Percentiles rank a stretch among this genome's conserved stretches.
Conservation (phyloP, 2,113 vertebrate species). For the Mesoclemmys tuberculata region DNA sequence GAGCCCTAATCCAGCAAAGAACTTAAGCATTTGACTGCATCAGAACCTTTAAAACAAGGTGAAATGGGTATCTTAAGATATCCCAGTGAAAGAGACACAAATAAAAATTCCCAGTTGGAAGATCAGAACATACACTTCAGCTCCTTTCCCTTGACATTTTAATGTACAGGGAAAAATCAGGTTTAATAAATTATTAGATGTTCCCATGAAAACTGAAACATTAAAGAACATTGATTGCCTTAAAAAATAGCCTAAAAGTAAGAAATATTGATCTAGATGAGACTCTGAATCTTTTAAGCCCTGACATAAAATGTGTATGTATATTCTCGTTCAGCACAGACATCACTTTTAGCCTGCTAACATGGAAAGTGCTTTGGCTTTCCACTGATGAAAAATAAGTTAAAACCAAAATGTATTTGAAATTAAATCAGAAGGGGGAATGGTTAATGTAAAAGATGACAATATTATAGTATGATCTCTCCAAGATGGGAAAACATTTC, state of each 20-base stretch:
- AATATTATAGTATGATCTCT: not conserved
- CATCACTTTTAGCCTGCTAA: not conserved
- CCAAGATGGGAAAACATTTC: not conserved
- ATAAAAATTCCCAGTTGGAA: not conserved
- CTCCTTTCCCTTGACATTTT: not conserved
- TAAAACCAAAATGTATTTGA: slow-evolving; percentile 31
- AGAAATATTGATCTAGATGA: not conserved
- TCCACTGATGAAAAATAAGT: not conserved
- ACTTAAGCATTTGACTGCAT: not conserved
- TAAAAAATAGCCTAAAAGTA: not conserved
- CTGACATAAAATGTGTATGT: not conserved
- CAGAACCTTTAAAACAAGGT: not conserved
- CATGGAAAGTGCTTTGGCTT: not conserved
- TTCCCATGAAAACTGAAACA: not conserved
- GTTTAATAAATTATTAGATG: not conserved
- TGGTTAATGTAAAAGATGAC: slow-evolving; percentile 27
- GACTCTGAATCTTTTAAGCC: not conserved
- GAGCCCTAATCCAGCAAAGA: not conserved
- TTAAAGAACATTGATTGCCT: not conserved
- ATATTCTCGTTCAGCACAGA: not conserved
- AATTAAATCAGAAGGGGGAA: slow-evolving; percentile 50
- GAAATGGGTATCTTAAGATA: not conserved
- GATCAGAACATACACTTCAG: not conserved
- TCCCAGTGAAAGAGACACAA: not conserved
- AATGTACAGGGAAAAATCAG: not conserved